These are phyloP conservation scores for Carduelis carduelis DNA, from an alignment of 2,797 vertebrate genomes.

Conservation along the genomic window DNA sequence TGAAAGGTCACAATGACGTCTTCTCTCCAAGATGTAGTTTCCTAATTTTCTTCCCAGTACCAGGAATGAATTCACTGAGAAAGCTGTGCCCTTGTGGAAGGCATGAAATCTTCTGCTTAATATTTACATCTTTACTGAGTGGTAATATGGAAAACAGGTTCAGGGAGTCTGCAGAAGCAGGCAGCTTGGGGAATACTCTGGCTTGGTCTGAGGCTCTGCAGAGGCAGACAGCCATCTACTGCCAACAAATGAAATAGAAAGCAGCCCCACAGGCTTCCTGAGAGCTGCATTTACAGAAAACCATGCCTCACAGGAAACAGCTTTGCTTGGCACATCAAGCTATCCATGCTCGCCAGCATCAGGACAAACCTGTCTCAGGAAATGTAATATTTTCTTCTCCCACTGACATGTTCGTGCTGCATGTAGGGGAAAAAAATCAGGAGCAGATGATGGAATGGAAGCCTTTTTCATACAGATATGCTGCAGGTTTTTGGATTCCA, in stretches of 20 bases:
- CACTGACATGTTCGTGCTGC: not conserved
- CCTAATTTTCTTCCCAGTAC: conserved; percentile 55
- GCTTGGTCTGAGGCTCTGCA: not conserved
- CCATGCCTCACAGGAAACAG: not conserved
- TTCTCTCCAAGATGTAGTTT: conserved; percentile 57
- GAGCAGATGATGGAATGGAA: conserved; percentile 1
- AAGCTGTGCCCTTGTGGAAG: conserved; percentile 59
- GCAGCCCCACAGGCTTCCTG: not conserved
- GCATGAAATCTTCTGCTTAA: conserved; percentile 61
- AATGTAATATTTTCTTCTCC: conserved; percentile 18
- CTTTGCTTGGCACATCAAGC: not conserved
- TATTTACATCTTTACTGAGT: conserved; percentile 57
- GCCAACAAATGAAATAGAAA: not conserved
- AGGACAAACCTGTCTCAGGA: conserved; percentile 27
- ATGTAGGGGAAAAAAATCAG: not conserved
- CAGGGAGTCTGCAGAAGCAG: not conserved
- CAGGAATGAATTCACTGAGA: conserved; percentile 44
- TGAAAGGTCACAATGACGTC: conserved; percentile 56
- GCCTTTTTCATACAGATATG: not conserved
- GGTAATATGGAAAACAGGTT: conserved; percentile 28
- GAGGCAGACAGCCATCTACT: conserved; percentile 70
- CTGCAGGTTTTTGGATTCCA: not conserved
- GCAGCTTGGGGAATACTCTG: conserved; percentile 9
- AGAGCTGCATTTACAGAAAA: not conserved
- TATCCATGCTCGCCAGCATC: not conserved